These are phyloP conservation scores for Cylas formicarius DNA, from an alignment of 1,140 invertebrate species.

Conservation along the genomic window DNA sequence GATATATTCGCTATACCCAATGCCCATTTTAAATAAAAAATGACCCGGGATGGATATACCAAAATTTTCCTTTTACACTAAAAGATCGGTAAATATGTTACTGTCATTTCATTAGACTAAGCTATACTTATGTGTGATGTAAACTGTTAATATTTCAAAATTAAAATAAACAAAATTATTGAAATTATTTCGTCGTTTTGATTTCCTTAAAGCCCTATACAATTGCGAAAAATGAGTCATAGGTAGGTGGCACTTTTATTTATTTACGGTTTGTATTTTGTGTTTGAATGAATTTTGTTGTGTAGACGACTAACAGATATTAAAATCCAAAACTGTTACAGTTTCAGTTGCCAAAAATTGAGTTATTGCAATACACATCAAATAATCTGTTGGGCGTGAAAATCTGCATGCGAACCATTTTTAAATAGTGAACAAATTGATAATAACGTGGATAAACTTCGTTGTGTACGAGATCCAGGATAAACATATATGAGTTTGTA, in stretches of 20 bases:
- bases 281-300: slow-evolving; percentile 8
- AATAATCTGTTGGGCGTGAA: no score
- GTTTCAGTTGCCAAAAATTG: no score
- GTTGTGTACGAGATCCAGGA: no score
- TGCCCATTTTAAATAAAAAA: slow-evolving; percentile 6
- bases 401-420: no score
- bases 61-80: slow-evolving; percentile 37
- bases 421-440: no score
- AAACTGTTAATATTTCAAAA: slow-evolving; percentile 43
- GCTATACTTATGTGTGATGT: slow-evolving; percentile 43
- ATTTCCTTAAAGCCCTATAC: slow-evolving; percentile 2
- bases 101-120: slow-evolving; percentile 33
- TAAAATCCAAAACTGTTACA: slow-evolving; percentile 36
- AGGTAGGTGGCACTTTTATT: slow-evolving; percentile 37
- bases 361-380: no score
- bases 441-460: no score
- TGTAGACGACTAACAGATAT: slow-evolving; percentile 34
- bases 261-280: slow-evolving; percentile 9
- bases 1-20: slow-evolving; percentile 27
- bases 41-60: slow-evolving; percentile 28
- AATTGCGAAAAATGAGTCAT: slow-evolving; percentile 19
- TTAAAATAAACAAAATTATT: slow-evolving; percentile 41
- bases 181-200: slow-evolving; percentile 28
- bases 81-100: slow-evolving; percentile 29
- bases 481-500: no score